A percentile compares a stretch with the other conserved stretches of the same genome.
Conservation (phyloP, 2,888 invertebrate species). For the Leptopilina drosophilae region DNA sequence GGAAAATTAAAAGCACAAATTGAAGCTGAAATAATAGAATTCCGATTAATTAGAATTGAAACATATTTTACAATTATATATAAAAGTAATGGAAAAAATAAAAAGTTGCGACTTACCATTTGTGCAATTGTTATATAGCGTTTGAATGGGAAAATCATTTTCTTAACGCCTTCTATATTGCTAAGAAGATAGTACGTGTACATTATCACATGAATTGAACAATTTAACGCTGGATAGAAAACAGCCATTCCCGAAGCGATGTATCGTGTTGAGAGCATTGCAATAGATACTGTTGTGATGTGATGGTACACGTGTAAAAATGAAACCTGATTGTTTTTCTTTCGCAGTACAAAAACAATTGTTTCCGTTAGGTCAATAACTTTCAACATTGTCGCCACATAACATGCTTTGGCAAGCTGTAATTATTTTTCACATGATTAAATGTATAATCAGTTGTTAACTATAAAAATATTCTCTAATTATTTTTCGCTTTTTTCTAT, state of each 20-base stretch:
- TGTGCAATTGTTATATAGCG: constrained; percentile 79
- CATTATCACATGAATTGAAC: constrained; percentile 84
- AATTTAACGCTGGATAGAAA: constrained; percentile 82
- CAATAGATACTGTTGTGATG: constrained; percentile 79
- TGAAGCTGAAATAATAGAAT: constrained; percentile 79
- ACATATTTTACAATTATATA: not conserved
- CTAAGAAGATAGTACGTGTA: constrained; percentile 84
- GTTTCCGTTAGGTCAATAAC: constrained; percentile 83
- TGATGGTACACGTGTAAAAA: constrained; percentile 87
- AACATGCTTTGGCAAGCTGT: constrained; percentile 75
- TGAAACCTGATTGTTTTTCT: constrained; percentile 84
- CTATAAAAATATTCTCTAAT: not conserved
- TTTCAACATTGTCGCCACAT: constrained; percentile 83
- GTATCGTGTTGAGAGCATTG: constrained; percentile 81
- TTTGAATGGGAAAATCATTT: constrained; percentile 80
- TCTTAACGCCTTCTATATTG: constrained; percentile 79
- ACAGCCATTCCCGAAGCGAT: constrained; percentile 82
- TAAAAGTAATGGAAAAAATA: too few species aligned
- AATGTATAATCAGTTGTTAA: not conserved
- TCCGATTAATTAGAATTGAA: not conserved
- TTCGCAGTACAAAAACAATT: constrained; percentile 83
- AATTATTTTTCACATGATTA: constrained; percentile 27
- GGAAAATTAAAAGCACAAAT: constrained; percentile 81
- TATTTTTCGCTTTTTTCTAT: too few species aligned
- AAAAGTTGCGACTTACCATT: constrained; percentile 79